Evolutionary conservation across 2,797 vertebrate genomes (phyloP).

Genomic region (Eulemur mongoz): DNA sequence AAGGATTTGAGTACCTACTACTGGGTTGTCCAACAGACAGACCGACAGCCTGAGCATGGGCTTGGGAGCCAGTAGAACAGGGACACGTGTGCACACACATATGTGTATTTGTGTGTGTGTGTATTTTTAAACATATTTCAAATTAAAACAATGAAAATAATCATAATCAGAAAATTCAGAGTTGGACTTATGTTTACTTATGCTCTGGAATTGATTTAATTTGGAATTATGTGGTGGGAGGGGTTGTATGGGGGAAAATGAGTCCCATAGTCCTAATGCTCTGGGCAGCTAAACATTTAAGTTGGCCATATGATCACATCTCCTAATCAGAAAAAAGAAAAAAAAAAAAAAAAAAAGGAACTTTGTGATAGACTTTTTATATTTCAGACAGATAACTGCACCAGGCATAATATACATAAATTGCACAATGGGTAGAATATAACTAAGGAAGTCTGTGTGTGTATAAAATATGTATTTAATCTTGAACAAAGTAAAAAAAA

Average conservation of each 20-base stretch:
- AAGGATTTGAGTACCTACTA: not conserved
- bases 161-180: not conserved
- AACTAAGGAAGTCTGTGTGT: not conserved
- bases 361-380: not conserved
- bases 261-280: not conserved
- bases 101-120: fast-evolving
- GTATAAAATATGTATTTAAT: not conserved
- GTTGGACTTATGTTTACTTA: not conserved
- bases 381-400: not conserved
- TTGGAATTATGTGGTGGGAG: not conserved
- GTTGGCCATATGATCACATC: not conserved
- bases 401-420: not conserved
- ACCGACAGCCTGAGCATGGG: not conserved
- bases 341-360: too few relatives aligned
- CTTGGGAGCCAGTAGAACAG: not conserved
- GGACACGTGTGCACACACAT: fast-evolving
- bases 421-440: not conserved
- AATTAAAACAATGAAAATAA: not conserved
- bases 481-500: constrained; percentile 22
- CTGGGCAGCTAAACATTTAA: not conserved
- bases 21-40: not conserved
- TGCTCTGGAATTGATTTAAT: not conserved
- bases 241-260: not conserved
- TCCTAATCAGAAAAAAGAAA: not conserved
- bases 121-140: not conserved